Percentiles rank a stretch among this genome's conserved stretches.
Evolutionary conservation across 2,113 vertebrate genomes (phyloP).

Genomic region (Chaenogobius annularis): DNA sequence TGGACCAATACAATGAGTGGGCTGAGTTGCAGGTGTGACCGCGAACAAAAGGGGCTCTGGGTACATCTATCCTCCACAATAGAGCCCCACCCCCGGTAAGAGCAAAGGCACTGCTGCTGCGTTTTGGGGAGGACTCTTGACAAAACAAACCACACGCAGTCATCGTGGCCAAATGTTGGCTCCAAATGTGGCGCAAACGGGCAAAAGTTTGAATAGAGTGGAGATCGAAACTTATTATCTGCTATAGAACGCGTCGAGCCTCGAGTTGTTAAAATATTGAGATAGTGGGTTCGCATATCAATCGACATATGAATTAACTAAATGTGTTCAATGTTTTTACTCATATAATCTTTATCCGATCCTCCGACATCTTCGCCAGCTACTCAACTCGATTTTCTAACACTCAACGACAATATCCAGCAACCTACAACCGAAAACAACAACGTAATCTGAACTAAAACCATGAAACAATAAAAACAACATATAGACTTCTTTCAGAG

Average conservation of each 20-base stretch:
- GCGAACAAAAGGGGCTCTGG: conserved; percentile 60
- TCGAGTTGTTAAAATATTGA: neutral
- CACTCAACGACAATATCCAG: no score
- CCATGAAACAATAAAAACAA: no score
- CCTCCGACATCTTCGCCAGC: no score
- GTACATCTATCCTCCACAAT: conserved; percentile 65
- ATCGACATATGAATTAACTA: no score
- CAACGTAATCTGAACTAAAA: no score
- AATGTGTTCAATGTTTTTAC: no score
- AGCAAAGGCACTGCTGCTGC: conserved; percentile 24
- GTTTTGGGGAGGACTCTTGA: conserved; percentile 15
- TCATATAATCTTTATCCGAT: no score
- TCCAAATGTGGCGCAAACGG: conserved; percentile 23
- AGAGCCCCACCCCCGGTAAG: conserved; percentile 73
- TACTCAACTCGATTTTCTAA: no score
- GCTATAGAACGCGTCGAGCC: conserved; percentile 25
- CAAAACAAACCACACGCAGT: conserved; percentile 10
- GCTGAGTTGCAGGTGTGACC: conserved; percentile 72
- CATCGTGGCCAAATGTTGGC: conserved; percentile 25
- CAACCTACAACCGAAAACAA: no score
- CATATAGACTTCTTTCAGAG: no score
- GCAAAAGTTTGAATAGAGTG: conserved; percentile 34
- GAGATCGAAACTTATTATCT: conserved; percentile 8
- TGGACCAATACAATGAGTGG: conserved; percentile 57
- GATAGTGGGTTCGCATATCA: neutral